phyloP scores from a whole-genome alignment of 2,797 vertebrate genomes.

The Molossus molossus region DNA sequence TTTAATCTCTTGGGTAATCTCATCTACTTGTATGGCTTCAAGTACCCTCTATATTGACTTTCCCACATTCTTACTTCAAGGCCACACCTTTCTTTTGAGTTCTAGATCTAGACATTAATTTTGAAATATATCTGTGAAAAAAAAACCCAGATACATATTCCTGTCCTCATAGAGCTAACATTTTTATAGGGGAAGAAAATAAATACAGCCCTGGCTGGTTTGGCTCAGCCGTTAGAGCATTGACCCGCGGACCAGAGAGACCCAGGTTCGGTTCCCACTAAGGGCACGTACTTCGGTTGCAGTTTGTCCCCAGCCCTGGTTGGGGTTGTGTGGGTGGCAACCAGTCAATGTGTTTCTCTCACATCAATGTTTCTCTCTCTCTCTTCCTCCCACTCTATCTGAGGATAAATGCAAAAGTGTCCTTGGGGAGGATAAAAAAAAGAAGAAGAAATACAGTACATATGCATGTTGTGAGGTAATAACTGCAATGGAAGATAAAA shows the following conservation, averaged over 20 bases:
- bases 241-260: no score
- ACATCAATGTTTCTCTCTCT: no score
- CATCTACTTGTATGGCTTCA: not conserved
- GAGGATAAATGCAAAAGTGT: no score
- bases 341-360: no score
- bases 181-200: not conserved
- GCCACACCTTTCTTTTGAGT: not conserved
- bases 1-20: slow-evolving; percentile 19
- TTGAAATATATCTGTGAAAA: not conserved
- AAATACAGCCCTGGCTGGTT: not conserved
- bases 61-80: not conserved
- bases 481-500: not conserved
- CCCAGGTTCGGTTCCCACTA: no score
- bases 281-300: no score
- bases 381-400: no score
- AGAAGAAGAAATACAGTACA: not conserved
- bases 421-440: no score
- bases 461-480: not conserved
- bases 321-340: no score
- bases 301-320: no score
- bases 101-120: not conserved
- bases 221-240: no score
- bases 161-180: not conserved
- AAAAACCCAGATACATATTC: not conserved
- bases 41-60: not conserved